phyloP scores from a whole-genome alignment of 2,888 invertebrate species.

The Eupeodes luniger region DNA sequence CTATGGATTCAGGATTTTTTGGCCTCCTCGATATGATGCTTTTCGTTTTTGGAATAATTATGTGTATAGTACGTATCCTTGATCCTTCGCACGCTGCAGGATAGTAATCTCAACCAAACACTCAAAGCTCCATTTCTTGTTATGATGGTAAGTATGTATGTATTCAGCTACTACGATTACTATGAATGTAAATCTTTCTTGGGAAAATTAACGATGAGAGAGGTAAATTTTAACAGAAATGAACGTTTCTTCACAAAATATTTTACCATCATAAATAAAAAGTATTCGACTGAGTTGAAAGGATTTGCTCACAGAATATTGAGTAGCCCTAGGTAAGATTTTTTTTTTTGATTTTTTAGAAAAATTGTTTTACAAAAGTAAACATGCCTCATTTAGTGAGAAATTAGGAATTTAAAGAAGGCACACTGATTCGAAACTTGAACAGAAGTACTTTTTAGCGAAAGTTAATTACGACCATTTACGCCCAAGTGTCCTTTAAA shows the following conservation, averaged over 20 bases:
- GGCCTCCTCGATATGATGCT: not conserved
- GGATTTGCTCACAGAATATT: not conserved
- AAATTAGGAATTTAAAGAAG: too few relatives aligned
- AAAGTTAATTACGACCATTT: too few relatives aligned
- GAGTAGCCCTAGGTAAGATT: too few relatives aligned
- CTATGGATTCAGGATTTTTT: not conserved
- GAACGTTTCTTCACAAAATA: not conserved
- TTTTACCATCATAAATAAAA: not conserved
- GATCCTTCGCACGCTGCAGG: not conserved
- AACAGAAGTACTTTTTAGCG: too few relatives aligned
- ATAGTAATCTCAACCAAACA: constrained; percentile 42
- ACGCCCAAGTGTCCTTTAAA: too few relatives aligned
- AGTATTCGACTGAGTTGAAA: not conserved
- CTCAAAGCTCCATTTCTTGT: not conserved
- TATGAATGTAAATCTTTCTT: constrained; percentile 45
- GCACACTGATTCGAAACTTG: too few relatives aligned
- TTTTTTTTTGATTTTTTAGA: too few relatives aligned
- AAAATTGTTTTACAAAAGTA: too few relatives aligned
- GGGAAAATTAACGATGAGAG: not conserved
- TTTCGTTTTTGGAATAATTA: not conserved
- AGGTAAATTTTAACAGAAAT: not conserved
- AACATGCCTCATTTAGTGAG: too few relatives aligned
- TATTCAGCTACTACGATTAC: not conserved
- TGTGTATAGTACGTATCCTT: not conserved
- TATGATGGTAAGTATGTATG: not conserved